phyloP scores from a whole-genome alignment of 2,113 vertebrate species.

The Erinaceus europaeus region DNA sequence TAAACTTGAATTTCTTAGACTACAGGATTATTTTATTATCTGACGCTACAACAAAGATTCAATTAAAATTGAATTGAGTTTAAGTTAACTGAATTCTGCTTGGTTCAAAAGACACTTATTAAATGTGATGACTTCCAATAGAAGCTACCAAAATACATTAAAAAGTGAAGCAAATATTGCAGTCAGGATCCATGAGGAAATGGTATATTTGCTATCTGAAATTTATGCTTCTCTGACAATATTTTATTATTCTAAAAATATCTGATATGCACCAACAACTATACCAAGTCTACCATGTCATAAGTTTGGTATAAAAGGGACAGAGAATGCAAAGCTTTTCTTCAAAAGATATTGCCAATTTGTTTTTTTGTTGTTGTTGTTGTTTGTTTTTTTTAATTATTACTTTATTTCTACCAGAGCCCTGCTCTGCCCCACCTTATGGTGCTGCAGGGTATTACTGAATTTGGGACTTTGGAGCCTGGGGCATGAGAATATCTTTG shows the following conservation, averaged over 20 bases:
- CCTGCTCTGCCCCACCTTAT: no score
- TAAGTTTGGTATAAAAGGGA: not conserved
- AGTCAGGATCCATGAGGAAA: not conserved
- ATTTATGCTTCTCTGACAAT: not conserved
- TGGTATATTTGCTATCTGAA: not conserved
- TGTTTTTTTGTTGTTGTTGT: not conserved
- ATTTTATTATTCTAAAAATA: not conserved
- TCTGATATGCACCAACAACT: not conserved
- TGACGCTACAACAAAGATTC: slow-evolving; percentile 1
- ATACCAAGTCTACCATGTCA: not conserved
- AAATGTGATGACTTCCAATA: not conserved
- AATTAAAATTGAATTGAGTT: slow-evolving; percentile 39
- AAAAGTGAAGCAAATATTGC: not conserved
- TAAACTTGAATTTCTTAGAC: not conserved
- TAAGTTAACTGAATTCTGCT: not conserved
- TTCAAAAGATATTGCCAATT: not conserved
- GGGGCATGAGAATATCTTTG: no score
- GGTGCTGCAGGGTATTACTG: no score
- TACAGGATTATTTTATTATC: slow-evolving; percentile 33
- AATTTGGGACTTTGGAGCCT: no score
- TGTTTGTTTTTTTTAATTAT: no score
- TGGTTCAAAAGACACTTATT: not conserved
- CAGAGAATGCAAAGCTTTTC: not conserved
- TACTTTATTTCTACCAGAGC: not conserved
- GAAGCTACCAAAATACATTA: not conserved